phyloP scores from a whole-genome alignment of 2,113 vertebrate genomes.

The Emydura subglobosa region DNA sequence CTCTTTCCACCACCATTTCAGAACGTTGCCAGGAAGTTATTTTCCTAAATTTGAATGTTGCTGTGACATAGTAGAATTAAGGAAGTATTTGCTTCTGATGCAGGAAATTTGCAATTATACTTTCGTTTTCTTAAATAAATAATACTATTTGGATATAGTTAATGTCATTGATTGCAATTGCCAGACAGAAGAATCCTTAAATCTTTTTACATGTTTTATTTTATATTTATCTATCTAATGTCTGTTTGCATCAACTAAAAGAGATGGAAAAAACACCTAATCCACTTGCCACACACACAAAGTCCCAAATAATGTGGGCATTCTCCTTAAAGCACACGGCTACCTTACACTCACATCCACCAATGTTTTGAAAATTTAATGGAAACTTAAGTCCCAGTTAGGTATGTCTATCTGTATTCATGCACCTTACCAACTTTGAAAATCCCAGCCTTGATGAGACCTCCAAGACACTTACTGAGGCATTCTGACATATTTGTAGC shows the following conservation, averaged over 20 bases:
- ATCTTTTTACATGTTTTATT: not conserved
- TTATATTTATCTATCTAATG: not conserved
- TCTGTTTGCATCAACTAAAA: not conserved
- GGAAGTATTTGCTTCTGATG: not conserved
- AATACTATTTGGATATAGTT: not conserved
- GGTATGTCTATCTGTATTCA: not conserved
- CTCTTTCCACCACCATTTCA: not conserved
- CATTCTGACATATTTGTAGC: not conserved
- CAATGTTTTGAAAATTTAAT: fast-evolving
- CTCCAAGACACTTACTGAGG: not conserved
- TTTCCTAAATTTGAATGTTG: not conserved
- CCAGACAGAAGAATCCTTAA: not conserved
- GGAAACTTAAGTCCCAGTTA: not conserved
- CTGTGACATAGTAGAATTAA: not conserved
- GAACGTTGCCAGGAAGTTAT: not conserved
- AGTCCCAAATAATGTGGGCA: not conserved
- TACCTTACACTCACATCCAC: not conserved
- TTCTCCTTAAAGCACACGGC: not conserved
- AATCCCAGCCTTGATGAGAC: not conserved
- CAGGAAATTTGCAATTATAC: not conserved
- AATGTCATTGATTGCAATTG: not conserved
- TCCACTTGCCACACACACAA: not conserved
- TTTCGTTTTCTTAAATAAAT: not conserved
- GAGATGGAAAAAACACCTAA: not conserved
- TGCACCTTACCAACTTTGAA: not conserved